A percentile compares a stretch with the other conserved stretches of the same genome.
These are phyloP conservation scores for Scylla paramamosain DNA, from an alignment of 1,140 invertebrate genomes.

Conservation along the genomic window DNA sequence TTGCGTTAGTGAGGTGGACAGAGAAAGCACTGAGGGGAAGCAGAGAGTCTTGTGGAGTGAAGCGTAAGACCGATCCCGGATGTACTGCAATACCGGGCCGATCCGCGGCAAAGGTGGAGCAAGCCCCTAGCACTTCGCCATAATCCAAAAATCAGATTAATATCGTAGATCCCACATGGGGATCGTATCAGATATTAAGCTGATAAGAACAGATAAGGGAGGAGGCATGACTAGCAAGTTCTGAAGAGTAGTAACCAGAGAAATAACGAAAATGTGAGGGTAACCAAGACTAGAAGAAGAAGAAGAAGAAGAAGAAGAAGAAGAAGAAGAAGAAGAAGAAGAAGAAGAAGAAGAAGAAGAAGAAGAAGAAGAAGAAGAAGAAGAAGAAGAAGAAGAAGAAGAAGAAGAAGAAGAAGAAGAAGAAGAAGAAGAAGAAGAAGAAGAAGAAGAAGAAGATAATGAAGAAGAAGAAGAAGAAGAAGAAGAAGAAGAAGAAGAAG, in stretches of 20 bases:
- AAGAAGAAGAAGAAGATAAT: neutral
- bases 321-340: neutral
- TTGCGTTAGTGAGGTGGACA: too few relatives aligned
- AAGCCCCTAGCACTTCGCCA: too few relatives aligned
- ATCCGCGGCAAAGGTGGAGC: too few relatives aligned
- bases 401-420: neutral
- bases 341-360: neutral
- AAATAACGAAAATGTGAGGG: neutral
- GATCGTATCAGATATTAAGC: too few relatives aligned
- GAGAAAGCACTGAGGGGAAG: too few relatives aligned
- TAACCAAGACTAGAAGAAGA: neutral
- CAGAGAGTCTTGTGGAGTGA: too few relatives aligned
- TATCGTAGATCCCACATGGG: too few relatives aligned
- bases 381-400: neutral
- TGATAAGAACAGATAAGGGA: neutral
- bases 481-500: neutral
- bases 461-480: conserved; percentile 16
- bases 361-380: neutral
- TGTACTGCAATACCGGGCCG: too few relatives aligned
- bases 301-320: too few relatives aligned
- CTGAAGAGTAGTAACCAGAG: neutral
- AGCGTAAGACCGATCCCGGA: too few relatives aligned
- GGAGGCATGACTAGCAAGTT: neutral
- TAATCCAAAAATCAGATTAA: too few relatives aligned
- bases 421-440: neutral